Evolutionary conservation across 1,140 invertebrate genomes (phyloP).

Genomic region (Aphidius ervi): DNA sequence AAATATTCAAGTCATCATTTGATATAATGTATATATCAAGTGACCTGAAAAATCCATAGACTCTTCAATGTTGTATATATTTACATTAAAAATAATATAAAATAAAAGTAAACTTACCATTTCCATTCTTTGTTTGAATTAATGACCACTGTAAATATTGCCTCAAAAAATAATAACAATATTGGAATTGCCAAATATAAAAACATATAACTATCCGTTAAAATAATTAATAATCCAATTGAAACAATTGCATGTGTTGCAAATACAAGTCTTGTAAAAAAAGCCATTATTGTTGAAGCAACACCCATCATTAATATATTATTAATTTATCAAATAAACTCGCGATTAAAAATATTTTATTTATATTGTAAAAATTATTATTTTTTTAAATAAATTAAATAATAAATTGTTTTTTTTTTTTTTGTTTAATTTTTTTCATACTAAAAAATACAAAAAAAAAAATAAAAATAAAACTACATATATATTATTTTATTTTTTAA

Average conservation of each 20-base stretch:
- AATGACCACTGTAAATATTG: slow-evolving; percentile 78
- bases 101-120: slow-evolving; percentile 61
- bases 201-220: slow-evolving; percentile 67
- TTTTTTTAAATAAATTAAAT: too few species aligned
- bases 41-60: not conserved
- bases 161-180: slow-evolving; percentile 71
- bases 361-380: too few species aligned
- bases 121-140: slow-evolving; percentile 85
- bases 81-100: slow-evolving; percentile 10
- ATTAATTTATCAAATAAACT: too few species aligned
- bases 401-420: too few species aligned
- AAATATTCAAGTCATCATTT: not conserved
- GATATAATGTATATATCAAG: not conserved
- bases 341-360: too few species aligned
- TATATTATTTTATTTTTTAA: too few species aligned
- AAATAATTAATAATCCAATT: slow-evolving; percentile 75
- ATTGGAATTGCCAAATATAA: slow-evolving; percentile 76
- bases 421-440: too few species aligned
- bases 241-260: slow-evolving; percentile 73
- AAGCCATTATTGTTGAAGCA: slow-evolving; percentile 74
- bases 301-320: slow-evolving; percentile 60
- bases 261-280: slow-evolving; percentile 75
- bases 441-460: too few species aligned
- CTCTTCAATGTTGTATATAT: too few species aligned
- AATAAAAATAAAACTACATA: too few species aligned